A percentile compares a stretch with the other conserved stretches of the same genome.
Evolutionary conservation across 2,113 vertebrate species (phyloP).

Genomic region (Cyanocitta stelleri): DNA sequence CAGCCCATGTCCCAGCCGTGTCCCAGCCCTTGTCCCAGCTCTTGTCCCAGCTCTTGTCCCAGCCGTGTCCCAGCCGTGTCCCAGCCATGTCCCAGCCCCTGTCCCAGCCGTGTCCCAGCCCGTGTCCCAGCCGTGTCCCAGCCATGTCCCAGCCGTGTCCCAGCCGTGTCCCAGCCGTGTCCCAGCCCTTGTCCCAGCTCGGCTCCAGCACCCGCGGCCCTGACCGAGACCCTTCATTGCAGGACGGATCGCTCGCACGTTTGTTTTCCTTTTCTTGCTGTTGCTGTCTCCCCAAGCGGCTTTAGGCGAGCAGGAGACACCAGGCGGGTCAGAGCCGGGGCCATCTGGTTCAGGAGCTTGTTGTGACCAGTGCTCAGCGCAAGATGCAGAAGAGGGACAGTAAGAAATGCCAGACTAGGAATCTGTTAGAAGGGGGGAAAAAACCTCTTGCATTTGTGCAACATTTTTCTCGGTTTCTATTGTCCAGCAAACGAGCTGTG

Average conservation of each 20-base stretch:
- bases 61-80: too few relatives aligned
- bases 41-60: not conserved
- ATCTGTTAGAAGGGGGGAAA: not conserved
- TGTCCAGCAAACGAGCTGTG: not conserved
- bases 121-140: too few relatives aligned
- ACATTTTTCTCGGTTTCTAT: rapidly evolving
- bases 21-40: too few relatives aligned
- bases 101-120: not conserved
- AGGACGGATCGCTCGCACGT: not conserved
- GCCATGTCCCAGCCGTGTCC: too few relatives aligned
- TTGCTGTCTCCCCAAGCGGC: not conserved
- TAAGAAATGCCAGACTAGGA: not conserved
- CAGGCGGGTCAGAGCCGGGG: not conserved
- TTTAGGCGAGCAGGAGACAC: not conserved
- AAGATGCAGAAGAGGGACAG: not conserved
- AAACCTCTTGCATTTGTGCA: not conserved
- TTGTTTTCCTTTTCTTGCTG: not conserved
- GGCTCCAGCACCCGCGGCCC: not conserved
- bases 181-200: not conserved
- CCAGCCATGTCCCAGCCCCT: too few relatives aligned
- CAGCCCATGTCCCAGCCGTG: not conserved
- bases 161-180: too few relatives aligned
- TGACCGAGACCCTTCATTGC: rapidly evolving
- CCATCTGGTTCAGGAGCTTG: not conserved
- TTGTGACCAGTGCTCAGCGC: not conserved